phyloP scores from a whole-genome alignment of 1,140 invertebrate species.

The Coboldia fuscipes region DNA sequence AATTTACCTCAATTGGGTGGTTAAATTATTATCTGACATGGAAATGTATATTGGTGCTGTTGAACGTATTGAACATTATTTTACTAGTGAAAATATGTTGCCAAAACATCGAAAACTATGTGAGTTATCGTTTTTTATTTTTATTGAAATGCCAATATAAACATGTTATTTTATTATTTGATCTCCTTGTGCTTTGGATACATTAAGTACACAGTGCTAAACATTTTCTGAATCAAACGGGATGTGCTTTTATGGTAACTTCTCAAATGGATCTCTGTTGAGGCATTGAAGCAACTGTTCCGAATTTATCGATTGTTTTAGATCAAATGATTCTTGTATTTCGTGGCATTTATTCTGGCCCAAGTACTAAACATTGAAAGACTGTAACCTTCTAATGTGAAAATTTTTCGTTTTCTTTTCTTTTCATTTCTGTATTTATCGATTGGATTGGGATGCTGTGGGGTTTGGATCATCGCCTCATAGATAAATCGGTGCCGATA shows the following conservation, averaged over 20 bases:
- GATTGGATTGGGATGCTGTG: no score
- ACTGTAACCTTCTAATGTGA: no score
- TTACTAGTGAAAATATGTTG: slow-evolving; percentile 12
- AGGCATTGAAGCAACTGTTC: background rate
- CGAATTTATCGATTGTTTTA: background rate
- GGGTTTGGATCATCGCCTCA: no score
- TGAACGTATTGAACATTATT: slow-evolving; percentile 42
- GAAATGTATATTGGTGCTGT: slow-evolving; percentile 62
- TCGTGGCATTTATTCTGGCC: no score
- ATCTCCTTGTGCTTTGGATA: background rate
- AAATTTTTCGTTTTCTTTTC: background rate
- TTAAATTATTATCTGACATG: slow-evolving; percentile 54
- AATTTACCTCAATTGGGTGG: slow-evolving; percentile 62
- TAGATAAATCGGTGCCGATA: slow-evolving; percentile 27
- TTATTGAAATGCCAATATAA: background rate
- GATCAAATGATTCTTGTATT: background rate
- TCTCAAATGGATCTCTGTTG: no score
- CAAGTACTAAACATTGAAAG: no score
- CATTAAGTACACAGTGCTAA: background rate
- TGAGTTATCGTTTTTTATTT: background rate
- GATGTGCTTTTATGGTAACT: no score
- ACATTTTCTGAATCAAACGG: background rate
- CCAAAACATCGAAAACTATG: no score
- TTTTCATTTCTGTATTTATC: no score
- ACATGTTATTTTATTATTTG: background rate